Evolutionary conservation across 1,140 invertebrate species (phyloP).

Genomic region (Eriocheir sinensis): DNA sequence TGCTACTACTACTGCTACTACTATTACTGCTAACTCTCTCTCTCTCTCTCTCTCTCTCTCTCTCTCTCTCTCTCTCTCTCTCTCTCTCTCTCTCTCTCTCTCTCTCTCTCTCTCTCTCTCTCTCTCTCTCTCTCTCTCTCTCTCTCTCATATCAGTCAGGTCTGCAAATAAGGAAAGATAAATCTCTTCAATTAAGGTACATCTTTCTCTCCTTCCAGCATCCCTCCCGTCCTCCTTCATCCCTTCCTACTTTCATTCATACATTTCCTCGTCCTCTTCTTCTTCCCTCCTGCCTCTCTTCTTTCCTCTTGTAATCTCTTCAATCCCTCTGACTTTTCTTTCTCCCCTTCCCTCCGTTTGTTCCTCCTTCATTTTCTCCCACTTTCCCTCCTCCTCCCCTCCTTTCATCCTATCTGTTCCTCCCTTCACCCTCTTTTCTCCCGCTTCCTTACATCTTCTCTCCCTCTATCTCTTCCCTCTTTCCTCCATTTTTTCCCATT

Average conservation of each 20-base stretch:
- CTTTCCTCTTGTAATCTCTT: neutral
- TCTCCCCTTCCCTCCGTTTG: neutral
- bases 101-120: neutral
- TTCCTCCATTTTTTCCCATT: too few relatives aligned
- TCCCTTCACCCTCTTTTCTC: too few relatives aligned
- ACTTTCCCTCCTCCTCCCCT: neutral
- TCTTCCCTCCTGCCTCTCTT: neutral
- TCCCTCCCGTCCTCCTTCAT: neutral
- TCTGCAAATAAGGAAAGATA: too few relatives aligned
- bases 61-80: too few relatives aligned
- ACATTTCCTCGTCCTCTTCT: neutral
- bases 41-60: too few relatives aligned
- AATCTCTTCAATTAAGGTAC: too few relatives aligned
- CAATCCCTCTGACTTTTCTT: neutral
- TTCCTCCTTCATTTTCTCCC: neutral
- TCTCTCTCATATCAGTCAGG: too few relatives aligned
- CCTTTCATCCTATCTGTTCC: neutral
- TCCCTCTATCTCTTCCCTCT: neutral
- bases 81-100: too few relatives aligned
- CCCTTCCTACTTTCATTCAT: neutral
- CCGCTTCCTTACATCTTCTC: neutral
- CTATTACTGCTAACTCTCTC: too few relatives aligned
- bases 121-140: constrained; percentile 26
- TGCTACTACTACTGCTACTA: too few relatives aligned
- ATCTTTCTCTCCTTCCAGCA: too few relatives aligned